Base-by-base conservation (phyloP, 2,888 invertebrate species). In the Leptopilina syphax region DNA sequence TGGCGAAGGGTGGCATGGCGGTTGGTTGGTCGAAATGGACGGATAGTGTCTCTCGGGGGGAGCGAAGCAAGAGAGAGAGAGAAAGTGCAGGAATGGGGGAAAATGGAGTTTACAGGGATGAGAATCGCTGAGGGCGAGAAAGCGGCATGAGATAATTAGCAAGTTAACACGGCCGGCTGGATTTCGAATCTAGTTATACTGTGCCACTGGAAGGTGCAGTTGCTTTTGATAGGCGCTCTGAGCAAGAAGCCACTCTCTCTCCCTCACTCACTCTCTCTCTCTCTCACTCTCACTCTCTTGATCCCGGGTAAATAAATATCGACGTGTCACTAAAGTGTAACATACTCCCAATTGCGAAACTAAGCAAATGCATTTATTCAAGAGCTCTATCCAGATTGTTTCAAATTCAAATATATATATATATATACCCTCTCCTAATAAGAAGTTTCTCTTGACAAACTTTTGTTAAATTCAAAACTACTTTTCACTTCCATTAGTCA, bases 141-240 rank as follows among this genome's bases (percentile, higher is more conserved):
- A 66, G 66, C 68, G 70, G 79, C 77, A 80, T 77, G 81, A 83
- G 83, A 87, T 87, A 89, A 89, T 89, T 89, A 89, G 86, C 84
- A 83, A 86, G 86, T 89, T 87, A 86, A 87, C 85, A 79, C 83
- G 83, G 84, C 79, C 84, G 81, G 81, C 77, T 85, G 84, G 83
- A 83, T 83, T 83, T 84, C 83, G 86, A 87, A 87, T 87, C 82
- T 84, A 84, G 83, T 88, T 87, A 86, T 79, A 80, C 79, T 65
- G 10, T 77, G 76, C 81, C 77, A 83, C 83, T 80, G 68, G 44
- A 50, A 41, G 67, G 67, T 44, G 68, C 34, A 68, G 57, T 73
- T 73, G 73, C 73, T 73, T 73, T 73, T 73, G 57, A 57, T 57
- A 73, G 68, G 18, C 18, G 44, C 18, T 47, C 65, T 24, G 41